Evolutionary conservation across 2,113 vertebrate species (phyloP), one percentile per base, ranked within the genome.

Genomic region (Chloropsis cyanopogon): DNA sequence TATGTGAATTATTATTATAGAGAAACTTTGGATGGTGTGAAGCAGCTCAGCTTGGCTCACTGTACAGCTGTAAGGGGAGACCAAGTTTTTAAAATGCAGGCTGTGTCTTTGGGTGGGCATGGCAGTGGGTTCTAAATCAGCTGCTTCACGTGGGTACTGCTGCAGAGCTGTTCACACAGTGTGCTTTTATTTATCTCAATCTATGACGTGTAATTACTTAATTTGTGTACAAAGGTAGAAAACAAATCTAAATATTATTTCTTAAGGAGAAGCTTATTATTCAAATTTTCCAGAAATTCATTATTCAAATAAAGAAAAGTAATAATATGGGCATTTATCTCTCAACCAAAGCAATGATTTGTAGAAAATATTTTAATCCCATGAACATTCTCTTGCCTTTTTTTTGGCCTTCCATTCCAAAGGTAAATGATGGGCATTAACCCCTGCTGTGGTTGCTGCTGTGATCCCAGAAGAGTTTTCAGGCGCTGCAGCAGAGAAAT

Each of bases 21-120:
- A 49, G 65, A 21, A 42, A 11, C 6, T 37, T 52, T 0, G 14
- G n/a, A 1, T 42, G 31, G 23, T 0, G 0, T 53, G 54, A 18
- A 31, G 52, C 65, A 70, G 46, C 81, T 84, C 46, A n/a, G 9
- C 63, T 21, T 24, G 42, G 39, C 52, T 92, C 50, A 2, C 15
- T 28, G 13, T 26, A 0, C 13, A n/a, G 11, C 19, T 71, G 44
- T 17, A 39, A 70, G 71, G 42, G 79, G 15, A 90, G 44, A 42
- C 2, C 1, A 3, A 61, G 53, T n/a, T 76, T 65, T 54, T 39
- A 9, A 57, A 88, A 65, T 54, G 46, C 59, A 70, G 69, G 12
- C 65, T 49, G 42, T 46, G 16, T 63, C 14, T 65, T 16, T 35
- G 6, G 28, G 14, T 59, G 53, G 68, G 33, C 60, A 25, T 28